Evolutionary conservation across 2,113 vertebrate genomes (phyloP).

Genomic region (Tragelaphus buxtoni): DNA sequence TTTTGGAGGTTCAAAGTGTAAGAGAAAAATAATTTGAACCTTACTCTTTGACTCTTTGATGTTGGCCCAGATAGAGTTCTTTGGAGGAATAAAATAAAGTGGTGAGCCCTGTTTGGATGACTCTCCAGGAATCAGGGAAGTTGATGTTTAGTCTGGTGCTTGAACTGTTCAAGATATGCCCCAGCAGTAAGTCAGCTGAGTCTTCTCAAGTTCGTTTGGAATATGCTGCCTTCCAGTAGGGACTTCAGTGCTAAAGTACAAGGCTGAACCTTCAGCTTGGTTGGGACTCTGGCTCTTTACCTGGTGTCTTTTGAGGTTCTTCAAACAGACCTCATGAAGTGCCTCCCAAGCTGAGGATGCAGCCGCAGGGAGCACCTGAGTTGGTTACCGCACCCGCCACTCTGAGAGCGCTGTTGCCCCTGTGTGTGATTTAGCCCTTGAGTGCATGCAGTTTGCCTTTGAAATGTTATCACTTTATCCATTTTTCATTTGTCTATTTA

Average conservation of each 20-base stretch:
- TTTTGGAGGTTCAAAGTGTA: neutral
- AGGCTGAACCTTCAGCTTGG: neutral
- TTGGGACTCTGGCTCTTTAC: neutral
- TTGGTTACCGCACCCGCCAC: neutral
- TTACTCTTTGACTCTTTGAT: neutral
- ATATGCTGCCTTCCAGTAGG: rapidly evolving
- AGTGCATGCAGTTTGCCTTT: neutral
- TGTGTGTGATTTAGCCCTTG: neutral
- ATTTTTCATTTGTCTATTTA: neutral
- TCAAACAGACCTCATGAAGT: neutral
- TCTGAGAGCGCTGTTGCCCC: neutral
- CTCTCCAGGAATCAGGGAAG: neutral
- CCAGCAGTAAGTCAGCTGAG: neutral
- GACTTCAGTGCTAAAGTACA: no score
- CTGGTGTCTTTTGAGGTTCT: neutral
- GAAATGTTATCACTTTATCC: neutral
- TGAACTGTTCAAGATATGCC: neutral
- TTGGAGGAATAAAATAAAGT: neutral
- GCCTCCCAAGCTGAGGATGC: neutral
- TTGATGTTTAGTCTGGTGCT: neutral
- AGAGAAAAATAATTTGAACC: neutral
- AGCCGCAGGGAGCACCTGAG: rapidly evolving
- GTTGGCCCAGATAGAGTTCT: neutral
- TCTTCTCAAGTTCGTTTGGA: neutral
- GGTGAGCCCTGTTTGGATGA: neutral